Evolutionary conservation across 2,797 vertebrate genomes (phyloP), one percentile per base, ranked within the genome.

Genomic region (Pseudomugil tenellus): DNA sequence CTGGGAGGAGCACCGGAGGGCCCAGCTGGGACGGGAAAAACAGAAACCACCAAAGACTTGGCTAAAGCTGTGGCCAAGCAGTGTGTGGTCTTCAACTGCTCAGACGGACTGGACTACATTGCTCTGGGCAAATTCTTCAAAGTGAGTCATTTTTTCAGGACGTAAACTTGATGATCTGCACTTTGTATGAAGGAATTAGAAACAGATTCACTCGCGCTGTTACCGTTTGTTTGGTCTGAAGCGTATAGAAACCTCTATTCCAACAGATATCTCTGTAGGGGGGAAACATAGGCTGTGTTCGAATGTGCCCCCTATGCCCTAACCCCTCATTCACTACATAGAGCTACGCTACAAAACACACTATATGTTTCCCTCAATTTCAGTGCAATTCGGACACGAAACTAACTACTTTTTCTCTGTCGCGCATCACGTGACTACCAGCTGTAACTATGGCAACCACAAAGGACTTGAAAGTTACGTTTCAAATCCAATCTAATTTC

Each of bases 51-150:
- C 55, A 97, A 97, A 85, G 96, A 98, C 64, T 90, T 98, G 85
- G 96, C 96, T 70, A 97, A 98, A 88, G 96, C 96, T 34, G 92
- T 98, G n/a, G 96, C 97, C 56, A 97, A 98, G 52, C 96, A 98
- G 63, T 98, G 96, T 83, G 96, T 98, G 4, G 96, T 97, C 67
- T 98, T 98, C 85, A 97, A 96, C 91, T 97, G 96, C 84, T 98
- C 96, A 0, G 97, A 98, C 48, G 96, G 96, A 37, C 86, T 98
- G 76, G 96, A 98, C 91, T 98, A 97, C 86, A 93, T 97, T 29
- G 96, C 96, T 21, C 84, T 97, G 65, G 96, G 96, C 43, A 97
- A 98, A 81, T 97, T 97, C 89, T 97, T 98, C 82, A 98, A 98
- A 93, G 96, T 97, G 79, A 80, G 85, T 72, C 7, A 28, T 9